Percentiles rank a stretch among this genome's conserved stretches.
These are phyloP conservation scores for Acrocyrtus sp. DNA, from an alignment of 2,888 invertebrate species.

Conservation along the genomic window DNA sequence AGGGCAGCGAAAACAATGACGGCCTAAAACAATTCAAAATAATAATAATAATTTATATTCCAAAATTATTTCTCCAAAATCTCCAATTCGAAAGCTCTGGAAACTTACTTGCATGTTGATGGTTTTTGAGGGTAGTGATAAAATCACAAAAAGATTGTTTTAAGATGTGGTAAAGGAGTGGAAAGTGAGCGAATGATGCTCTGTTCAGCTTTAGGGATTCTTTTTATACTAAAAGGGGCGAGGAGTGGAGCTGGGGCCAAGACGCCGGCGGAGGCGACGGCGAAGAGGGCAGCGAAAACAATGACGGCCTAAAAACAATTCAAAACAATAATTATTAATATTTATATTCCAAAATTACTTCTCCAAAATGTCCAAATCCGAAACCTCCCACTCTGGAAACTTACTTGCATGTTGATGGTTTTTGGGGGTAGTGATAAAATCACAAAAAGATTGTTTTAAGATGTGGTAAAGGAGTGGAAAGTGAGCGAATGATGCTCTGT, in stretches of 20 bases:
- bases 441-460: background rate
- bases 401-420: conserved; percentile 15
- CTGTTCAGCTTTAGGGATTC: no score
- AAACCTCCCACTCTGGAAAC: background rate
- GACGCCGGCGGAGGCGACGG: conserved; percentile 11
- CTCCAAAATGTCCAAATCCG: background rate
- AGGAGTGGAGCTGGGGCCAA: conserved; percentile 13
- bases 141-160: conserved; percentile 2
- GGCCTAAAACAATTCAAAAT: conserved; percentile 4
- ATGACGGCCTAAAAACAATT: conserved; percentile 1
- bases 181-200: conserved; percentile 1
- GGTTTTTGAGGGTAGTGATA: background rate
- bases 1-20: conserved; percentile 10
- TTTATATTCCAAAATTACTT: background rate
- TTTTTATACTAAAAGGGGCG: no score
- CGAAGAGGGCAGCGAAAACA: conserved; percentile 12
- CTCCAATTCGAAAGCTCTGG: background rate
- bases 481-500: background rate
- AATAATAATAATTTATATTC: background rate
- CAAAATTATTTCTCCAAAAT: background rate
- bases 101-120: conserved; percentile 15
- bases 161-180: background rate
- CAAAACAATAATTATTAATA: background rate
- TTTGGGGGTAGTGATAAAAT: background rate
- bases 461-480: background rate